Evolutionary conservation across 2,888 invertebrate species (phyloP).

Genomic region (Campopleginae sp.): DNA sequence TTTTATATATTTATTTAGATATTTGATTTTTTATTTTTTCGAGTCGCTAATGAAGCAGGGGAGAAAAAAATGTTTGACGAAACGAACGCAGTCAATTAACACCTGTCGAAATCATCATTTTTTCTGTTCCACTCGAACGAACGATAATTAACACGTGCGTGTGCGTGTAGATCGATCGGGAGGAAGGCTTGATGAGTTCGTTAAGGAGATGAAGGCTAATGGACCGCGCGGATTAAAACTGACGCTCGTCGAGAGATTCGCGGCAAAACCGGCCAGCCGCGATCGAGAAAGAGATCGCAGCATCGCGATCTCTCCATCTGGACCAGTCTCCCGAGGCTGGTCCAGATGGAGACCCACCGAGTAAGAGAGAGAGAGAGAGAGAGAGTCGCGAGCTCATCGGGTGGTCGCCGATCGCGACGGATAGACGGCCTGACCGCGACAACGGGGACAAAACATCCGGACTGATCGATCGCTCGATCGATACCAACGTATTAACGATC

Average conservation of each 20-base stretch:
- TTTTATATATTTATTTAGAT: too few species aligned
- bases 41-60: neutral
- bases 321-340: neutral
- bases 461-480: conserved; percentile 74
- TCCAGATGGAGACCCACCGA: neutral
- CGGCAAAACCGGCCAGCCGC: conserved; percentile 21
- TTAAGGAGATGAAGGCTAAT: conserved; percentile 57
- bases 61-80: neutral
- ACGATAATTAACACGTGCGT: conserved; percentile 42
- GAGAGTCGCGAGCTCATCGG: conserved; percentile 78
- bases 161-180: conserved; percentile 21
- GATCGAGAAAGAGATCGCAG: conserved; percentile 3
- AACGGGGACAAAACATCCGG: conserved; percentile 74
- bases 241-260: conserved; percentile 38
- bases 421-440: conserved; percentile 78
- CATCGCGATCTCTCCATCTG: conserved; percentile 3
- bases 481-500: conserved; percentile 83
- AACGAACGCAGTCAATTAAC: neutral
- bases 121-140: neutral
- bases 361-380: neutral
- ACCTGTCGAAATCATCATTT: conserved; percentile 10
- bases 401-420: conserved; percentile 83
- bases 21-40: neutral
- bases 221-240: conserved; percentile 39
- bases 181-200: conserved; percentile 61